phyloP scores from a whole-genome alignment of 2,888 invertebrate species.

The Hemicrepidius hirtus region DNA sequence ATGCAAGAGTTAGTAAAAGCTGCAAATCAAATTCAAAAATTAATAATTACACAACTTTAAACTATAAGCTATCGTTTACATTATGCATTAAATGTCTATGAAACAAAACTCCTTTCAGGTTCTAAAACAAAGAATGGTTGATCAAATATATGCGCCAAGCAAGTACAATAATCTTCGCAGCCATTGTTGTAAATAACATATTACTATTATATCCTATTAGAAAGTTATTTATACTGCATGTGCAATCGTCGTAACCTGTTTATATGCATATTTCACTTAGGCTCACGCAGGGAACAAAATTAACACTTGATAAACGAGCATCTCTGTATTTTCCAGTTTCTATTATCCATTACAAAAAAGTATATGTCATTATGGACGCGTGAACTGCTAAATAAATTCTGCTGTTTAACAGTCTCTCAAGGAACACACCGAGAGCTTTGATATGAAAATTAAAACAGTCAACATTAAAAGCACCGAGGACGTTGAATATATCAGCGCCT shows the following conservation, averaged over 20 bases:
- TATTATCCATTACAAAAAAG: conserved; percentile 38
- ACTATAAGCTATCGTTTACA: not conserved
- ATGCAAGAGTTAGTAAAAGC: not conserved
- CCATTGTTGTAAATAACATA: conserved; percentile 53
- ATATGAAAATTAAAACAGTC: not conserved
- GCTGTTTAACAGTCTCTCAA: not conserved
- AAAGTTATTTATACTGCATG: conserved; percentile 54
- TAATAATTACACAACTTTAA: conserved; percentile 11
- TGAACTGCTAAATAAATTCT: conserved; percentile 30
- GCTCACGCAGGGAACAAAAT: conserved; percentile 52
- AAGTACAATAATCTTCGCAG: conserved; percentile 43
- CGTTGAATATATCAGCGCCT: not conserved
- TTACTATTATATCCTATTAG: conserved; percentile 53
- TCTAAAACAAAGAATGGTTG: not conserved
- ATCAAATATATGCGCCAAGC: conserved; percentile 12
- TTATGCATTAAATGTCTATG: not conserved
- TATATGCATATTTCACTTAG: conserved; percentile 53
- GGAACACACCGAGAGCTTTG: not conserved
- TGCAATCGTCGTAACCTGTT: conserved; percentile 52
- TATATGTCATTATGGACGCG: conserved; percentile 29
- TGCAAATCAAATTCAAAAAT: conserved; percentile 12
- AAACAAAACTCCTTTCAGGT: too few relatives aligned
- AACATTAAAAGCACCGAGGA: not conserved
- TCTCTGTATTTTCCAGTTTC: conserved; percentile 37
- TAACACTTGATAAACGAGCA: conserved; percentile 52